Conservation (phyloP, 2,113 vertebrate species). For the Myxocyprinus asiaticus region DNA sequence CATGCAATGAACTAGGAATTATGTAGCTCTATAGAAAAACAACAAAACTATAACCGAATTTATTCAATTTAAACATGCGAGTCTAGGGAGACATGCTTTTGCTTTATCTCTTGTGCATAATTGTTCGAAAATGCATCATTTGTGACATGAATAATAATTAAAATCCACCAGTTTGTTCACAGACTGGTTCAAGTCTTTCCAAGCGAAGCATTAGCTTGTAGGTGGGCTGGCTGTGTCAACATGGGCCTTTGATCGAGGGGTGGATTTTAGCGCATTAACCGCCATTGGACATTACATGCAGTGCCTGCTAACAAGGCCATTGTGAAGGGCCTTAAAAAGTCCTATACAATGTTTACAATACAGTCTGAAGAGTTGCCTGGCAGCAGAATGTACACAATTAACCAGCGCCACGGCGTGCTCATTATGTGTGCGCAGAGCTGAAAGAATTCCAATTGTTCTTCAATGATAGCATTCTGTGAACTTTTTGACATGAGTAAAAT, state of each 20-base stretch:
- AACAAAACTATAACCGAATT: too few species aligned
- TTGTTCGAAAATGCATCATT: too few species aligned
- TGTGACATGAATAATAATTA: too few species aligned
- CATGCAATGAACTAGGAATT: too few species aligned
- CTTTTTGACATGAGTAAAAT: constrained; percentile 78
- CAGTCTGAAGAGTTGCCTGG: constrained; percentile 89
- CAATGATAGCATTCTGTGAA: constrained; percentile 78
- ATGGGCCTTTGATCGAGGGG: constrained; percentile 52
- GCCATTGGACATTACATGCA: constrained; percentile 65
- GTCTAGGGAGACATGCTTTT: too few species aligned
- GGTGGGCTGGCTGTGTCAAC: constrained; percentile 36
- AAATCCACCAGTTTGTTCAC: background rate
- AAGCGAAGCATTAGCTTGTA: constrained; percentile 40
- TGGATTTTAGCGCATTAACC: constrained; percentile 65
- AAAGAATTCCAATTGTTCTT: constrained; percentile 78
- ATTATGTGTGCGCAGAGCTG: constrained; percentile 79
- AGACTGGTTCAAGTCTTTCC: background rate
- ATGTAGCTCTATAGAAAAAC: too few species aligned
- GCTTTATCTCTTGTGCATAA: too few species aligned
- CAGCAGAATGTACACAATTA: constrained; percentile 86
- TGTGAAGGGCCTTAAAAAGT: constrained; percentile 77
- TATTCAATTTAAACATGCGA: too few species aligned
- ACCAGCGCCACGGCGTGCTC: constrained; percentile 77
- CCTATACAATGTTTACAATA: constrained; percentile 87
- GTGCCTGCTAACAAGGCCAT: constrained; percentile 73